Conservation (phyloP, 2,888 invertebrate genomes). For the Drosophila nigricruria region DNA sequence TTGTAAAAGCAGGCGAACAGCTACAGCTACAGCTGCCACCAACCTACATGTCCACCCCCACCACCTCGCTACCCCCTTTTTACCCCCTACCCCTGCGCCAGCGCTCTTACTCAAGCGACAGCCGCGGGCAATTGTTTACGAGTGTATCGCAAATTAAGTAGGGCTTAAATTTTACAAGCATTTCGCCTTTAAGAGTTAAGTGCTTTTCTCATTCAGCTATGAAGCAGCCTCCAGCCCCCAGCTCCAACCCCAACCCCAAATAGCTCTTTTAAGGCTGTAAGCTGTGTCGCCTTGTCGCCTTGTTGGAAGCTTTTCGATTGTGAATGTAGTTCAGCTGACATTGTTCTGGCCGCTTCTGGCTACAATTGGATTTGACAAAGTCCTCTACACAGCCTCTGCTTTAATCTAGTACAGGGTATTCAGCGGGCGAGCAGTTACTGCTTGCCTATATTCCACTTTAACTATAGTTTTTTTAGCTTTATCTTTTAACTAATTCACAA, state of each 20-base stretch:
- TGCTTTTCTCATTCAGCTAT: constrained; percentile 67
- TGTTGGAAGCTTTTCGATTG: constrained; percentile 3
- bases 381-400: background rate
- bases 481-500: background rate
- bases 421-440: background rate
- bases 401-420: background rate
- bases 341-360: background rate
- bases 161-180: constrained; percentile 81
- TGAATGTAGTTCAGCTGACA: constrained; percentile 1
- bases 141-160: constrained; percentile 80
- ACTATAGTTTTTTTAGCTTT: background rate
- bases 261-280: constrained; percentile 4
- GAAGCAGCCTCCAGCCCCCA: constrained; percentile 7
- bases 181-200: constrained; percentile 80
- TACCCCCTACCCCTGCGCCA: background rate
- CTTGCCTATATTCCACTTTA: background rate
- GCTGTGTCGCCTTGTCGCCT: constrained; percentile 23
- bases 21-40: constrained; percentile 4
- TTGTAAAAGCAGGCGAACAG: constrained; percentile 35
- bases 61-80: background rate
- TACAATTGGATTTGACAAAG: background rate
- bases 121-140: constrained; percentile 78
- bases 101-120: constrained; percentile 46
- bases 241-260: no score
- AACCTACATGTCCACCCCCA: background rate